Conservation (phyloP, 2,797 vertebrate species). For the Aulostomus chinensis region DNA sequence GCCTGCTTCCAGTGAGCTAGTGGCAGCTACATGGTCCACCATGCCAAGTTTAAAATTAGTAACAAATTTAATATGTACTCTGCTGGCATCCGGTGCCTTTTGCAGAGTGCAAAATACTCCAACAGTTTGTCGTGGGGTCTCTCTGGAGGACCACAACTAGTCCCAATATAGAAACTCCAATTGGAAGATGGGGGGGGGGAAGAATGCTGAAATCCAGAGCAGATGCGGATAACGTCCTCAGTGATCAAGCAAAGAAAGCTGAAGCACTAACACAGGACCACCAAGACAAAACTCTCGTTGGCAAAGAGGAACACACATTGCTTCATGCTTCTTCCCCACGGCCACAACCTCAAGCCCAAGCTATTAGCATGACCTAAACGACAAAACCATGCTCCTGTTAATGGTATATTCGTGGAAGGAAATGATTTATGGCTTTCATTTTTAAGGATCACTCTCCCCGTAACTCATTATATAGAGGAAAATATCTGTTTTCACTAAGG, state of each 20-base stretch:
- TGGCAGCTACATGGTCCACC: constrained; percentile 82
- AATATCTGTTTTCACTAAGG: constrained; percentile 83
- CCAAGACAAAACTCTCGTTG: constrained; percentile 49
- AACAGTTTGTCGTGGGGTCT: constrained; percentile 85
- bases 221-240: constrained; percentile 76
- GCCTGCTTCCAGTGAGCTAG: constrained; percentile 79
- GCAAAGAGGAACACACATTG: constrained; percentile 32
- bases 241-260: constrained; percentile 51
- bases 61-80: constrained; percentile 92
- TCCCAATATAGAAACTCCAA: constrained; percentile 82
- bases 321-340: constrained; percentile 41
- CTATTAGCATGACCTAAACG: constrained; percentile 81
- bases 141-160: constrained; percentile 85
- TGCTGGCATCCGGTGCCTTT: constrained; percentile 82
- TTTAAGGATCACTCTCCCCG: constrained; percentile 78
- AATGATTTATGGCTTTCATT: constrained; percentile 85
- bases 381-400: constrained; percentile 82
- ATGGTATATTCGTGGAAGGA: constrained; percentile 77
- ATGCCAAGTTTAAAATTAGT: constrained; percentile 92
- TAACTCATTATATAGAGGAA: constrained; percentile 81
- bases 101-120: constrained; percentile 84
- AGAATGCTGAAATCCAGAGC: constrained; percentile 69
- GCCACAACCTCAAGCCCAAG: constrained; percentile 73
- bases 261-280: constrained; percentile 58
- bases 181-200: constrained; percentile 64